Evolutionary conservation across 2,113 vertebrate species (phyloP).

Genomic region (Cardinalis cardinalis): DNA sequence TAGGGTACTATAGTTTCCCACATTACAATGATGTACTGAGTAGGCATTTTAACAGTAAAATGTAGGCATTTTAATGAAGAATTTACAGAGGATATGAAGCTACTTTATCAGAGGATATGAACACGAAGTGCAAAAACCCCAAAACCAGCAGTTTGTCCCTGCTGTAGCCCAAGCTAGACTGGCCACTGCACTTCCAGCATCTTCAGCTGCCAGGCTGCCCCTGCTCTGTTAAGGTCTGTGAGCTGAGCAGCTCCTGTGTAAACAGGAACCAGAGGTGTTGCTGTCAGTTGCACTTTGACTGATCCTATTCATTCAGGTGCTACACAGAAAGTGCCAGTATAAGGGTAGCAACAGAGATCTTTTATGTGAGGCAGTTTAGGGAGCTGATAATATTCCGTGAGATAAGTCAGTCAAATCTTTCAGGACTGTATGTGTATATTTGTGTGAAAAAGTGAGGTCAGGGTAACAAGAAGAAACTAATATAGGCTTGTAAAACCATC

Average conservation of each 20-base stretch:
- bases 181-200: rapidly evolving
- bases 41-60: not conserved
- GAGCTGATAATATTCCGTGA: not conserved
- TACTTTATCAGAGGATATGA: not conserved
- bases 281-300: not conserved
- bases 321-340: not conserved
- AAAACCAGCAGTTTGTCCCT: not conserved
- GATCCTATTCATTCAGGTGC: not conserved
- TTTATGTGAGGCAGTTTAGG: not conserved
- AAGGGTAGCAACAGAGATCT: not conserved
- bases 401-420: not conserved
- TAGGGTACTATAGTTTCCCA: not conserved
- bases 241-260: not conserved
- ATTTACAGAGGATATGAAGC: not conserved
- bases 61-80: not conserved
- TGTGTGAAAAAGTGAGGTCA: not conserved
- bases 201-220: not conserved
- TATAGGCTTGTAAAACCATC: not conserved
- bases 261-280: not conserved
- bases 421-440: not conserved
- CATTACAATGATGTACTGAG: not conserved
- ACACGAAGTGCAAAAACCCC: not conserved
- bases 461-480: not conserved
- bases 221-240: not conserved
- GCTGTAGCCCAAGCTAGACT: not conserved